Evolutionary conservation across 2,888 invertebrate species (phyloP), one percentile per base, ranked within the genome.

Genomic region (Deilephila elpenor): DNA sequence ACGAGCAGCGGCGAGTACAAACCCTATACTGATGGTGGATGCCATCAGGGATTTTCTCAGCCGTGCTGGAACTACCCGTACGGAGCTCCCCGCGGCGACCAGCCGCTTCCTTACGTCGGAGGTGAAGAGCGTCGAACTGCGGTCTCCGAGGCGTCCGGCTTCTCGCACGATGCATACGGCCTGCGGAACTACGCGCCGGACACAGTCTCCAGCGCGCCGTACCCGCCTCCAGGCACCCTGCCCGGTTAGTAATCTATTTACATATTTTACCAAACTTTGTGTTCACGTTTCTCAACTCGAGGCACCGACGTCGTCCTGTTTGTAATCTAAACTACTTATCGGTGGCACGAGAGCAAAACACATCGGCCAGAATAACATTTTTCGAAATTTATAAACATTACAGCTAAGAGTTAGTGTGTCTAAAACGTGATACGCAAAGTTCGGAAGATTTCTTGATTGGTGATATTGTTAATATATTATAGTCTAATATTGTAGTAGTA

Each of bases 41-140:
- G 97, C 86, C 97, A 97, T 86, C 96, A 97, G 87, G 96, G 96
- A 77, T 97, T 97, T 89, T 95, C 96, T 67, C 96, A 96, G 89
- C 95, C 96, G 82, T 97, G 97, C 95, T 97, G 97, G 95, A 97
- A 97, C 91, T 97, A 97, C 85, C 95, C 96, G 29, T 96, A 96
- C 79, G 95, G 96, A 60, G 95, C 95, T 56, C 95, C 96, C 71
- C 95, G 96, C 81, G 91, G 96, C 80, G 96, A 96, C 86, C 96
- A 96, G 90, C 96, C 96, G 71, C 95, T 96, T 82, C 95, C 97
- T 73, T 97, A 97, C 91, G 95, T 97, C 75, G 95, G 96, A 37
- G 96, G 96, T 32, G 97, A 97, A 82, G 97, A 97, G 82, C 95
- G 97, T 79, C 96, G 96, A 80, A 93, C 97, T 78, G 96, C 96